A percentile compares a stretch with the other conserved stretches of the same genome.
phyloP scores from a whole-genome alignment of 2,113 vertebrate genomes.

The Petaurus breviceps region DNA sequence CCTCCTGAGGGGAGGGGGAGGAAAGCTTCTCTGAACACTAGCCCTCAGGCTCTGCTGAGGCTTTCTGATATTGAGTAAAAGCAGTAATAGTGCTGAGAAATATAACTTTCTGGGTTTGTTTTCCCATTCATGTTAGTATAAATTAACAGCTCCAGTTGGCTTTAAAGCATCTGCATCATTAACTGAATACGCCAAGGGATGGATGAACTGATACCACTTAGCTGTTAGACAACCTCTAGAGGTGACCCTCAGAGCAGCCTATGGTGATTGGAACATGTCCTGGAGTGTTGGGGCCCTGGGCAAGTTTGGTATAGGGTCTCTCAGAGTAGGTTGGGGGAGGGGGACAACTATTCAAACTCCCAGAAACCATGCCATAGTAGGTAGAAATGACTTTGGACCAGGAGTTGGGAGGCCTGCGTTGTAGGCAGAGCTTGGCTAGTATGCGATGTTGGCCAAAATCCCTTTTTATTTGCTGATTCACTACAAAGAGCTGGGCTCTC shows the following conservation, averaged over 20 bases:
- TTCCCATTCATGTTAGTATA: constrained; percentile 39
- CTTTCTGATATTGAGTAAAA: background rate
- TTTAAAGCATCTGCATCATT: constrained; percentile 64
- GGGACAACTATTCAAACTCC: background rate
- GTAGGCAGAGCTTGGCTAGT: background rate
- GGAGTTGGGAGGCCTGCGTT: background rate
- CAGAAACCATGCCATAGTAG: background rate
- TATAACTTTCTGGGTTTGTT: constrained; percentile 14
- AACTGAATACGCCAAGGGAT: constrained; percentile 34
- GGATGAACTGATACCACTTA: background rate
- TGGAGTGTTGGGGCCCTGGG: background rate
- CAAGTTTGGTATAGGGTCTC: background rate
- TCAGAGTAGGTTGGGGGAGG: background rate
- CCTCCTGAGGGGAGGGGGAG: background rate
- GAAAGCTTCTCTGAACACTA: background rate
- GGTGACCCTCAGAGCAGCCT: background rate
- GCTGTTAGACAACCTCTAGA: background rate
- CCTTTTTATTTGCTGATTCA: background rate
- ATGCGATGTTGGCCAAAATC: background rate
- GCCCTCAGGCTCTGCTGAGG: background rate
- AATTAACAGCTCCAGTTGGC: constrained; percentile 53
- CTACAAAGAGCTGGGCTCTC: background rate
- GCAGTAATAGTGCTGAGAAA: background rate
- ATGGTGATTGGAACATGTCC: background rate
- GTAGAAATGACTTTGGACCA: background rate